Base-by-base conservation (phyloP, 1,140 invertebrate genomes). In the Drosophila bipectinata region DNA sequence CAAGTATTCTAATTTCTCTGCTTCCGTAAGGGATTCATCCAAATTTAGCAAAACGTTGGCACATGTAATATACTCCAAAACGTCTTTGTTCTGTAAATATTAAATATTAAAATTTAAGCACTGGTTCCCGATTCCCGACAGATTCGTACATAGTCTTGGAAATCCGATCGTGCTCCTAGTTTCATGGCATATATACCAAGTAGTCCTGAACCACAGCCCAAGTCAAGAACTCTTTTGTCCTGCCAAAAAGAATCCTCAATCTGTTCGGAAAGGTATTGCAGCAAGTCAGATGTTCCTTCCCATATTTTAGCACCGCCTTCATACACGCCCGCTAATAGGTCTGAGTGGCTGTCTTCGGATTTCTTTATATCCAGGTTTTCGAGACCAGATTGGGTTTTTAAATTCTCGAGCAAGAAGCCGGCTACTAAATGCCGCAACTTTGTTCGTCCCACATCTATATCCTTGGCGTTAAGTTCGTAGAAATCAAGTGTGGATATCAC, bases 71-170 rank as follows among this genome's bases (percentile, higher is more conserved):
- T 79, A 75, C 60, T 80, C 79, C 45, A 87, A 75, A 66, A 91
- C 90, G 73, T 85, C 90, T 39, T 76, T 83, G 66, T 92, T 90
- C 81, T 85, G 5, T 21, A 72, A 44, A 47, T 9, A 59, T 58
- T 45, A 48, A 61, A 64, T 28, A 21, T 59, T 62, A 51, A 59
- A 59, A 57, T 30, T 34, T 49, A 48, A 28, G 26, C n/a, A n/a
- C n/a, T n/a, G n/a, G n/a, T n/a, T n/a, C n/a, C n/a, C n/a, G n/a
- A n/a, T n/a, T n/a, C n/a, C n/a, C n/a, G n/a, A n/a, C n/a, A n/a
- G n/a, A n/a, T n/a, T n/a, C n/a, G n/a, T 93, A 98, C 97, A 94
- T 97, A 98, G 93, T 98, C 97, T 92, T 98, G 97, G 92, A 98
- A 98, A 89, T 96, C 94, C 24, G 97, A 96, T 59, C 34, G 59